phyloP scores from a whole-genome alignment of 1,140 invertebrate genomes.

The Drosophila oshimai region DNA sequence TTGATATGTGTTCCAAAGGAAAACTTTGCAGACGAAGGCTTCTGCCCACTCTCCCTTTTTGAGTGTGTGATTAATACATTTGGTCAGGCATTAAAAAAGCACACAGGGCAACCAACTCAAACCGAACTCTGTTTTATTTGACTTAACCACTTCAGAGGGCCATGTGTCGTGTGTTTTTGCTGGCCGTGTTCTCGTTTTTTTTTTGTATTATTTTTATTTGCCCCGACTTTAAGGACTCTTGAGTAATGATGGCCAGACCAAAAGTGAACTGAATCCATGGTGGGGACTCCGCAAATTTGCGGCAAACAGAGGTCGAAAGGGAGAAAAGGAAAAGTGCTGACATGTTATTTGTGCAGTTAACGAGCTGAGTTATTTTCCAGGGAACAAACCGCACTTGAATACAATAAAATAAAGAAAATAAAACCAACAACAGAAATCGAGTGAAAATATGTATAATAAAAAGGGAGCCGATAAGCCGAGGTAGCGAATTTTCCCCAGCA shows the following conservation, averaged over 20 bases:
- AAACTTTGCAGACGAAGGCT: slow-evolving; percentile 45
- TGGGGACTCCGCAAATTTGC: slow-evolving; percentile 64
- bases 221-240: slow-evolving; percentile 57
- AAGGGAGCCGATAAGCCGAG: neutral
- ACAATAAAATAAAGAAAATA: slow-evolving; percentile 43
- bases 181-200: neutral
- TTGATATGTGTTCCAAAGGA: slow-evolving; percentile 36
- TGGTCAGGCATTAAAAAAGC: slow-evolving; percentile 50
- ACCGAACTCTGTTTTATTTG: slow-evolving; percentile 49
- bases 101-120: slow-evolving; percentile 22
- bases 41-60: neutral
- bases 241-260: slow-evolving; percentile 68
- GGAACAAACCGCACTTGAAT: slow-evolving; percentile 74
- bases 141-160: slow-evolving; percentile 38
- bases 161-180: slow-evolving; percentile 37
- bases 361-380: slow-evolving; percentile 75
- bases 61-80: slow-evolving; percentile 52
- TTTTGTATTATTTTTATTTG: slow-evolving; percentile 33
- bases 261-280: slow-evolving; percentile 60
- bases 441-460: slow-evolving; percentile 29
- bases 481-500: neutral
- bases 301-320: slow-evolving; percentile 20
- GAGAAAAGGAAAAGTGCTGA: slow-evolving; percentile 47
- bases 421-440: slow-evolving; percentile 10
- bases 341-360: slow-evolving; percentile 80